Percentiles rank a stretch among this genome's conserved stretches.
phyloP scores from a whole-genome alignment of 2,888 invertebrate species.

The Heteromyza rotundicornis region DNA sequence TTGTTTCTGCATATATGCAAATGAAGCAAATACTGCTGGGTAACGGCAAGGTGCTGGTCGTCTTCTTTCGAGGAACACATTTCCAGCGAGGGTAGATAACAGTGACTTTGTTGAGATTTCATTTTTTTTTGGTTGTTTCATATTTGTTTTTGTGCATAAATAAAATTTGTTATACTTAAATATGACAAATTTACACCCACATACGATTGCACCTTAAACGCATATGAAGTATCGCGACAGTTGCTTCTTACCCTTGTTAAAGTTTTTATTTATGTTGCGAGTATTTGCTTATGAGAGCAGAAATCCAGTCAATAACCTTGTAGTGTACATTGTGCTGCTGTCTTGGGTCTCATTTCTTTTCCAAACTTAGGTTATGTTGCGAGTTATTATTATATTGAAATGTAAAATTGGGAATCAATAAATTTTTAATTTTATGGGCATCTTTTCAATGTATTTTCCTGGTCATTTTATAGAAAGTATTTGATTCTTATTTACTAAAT shows the following conservation, averaged over 20 bases:
- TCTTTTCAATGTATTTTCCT: no score
- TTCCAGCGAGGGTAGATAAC: neutral
- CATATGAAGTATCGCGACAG: neutral
- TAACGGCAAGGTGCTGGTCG: slow-evolving; percentile 10
- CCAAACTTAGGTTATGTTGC: no score
- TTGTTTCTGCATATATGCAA: neutral
- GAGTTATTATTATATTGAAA: no score
- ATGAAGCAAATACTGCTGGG: slow-evolving; percentile 4
- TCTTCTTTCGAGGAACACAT: neutral
- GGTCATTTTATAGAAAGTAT: no score
- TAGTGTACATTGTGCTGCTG: neutral
- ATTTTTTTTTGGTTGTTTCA: neutral
- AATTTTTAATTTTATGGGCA: no score
- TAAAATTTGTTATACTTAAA: neutral
- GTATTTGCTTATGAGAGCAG: no score
- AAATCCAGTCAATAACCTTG: slow-evolving; percentile 9
- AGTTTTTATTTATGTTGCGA: neutral
- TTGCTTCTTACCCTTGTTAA: slow-evolving; percentile 1
- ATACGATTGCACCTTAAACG: neutral
- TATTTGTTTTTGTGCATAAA: neutral
- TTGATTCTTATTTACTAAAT: no score
- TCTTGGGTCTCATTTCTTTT: no score
- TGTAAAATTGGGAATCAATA: no score
- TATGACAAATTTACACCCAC: slow-evolving; percentile 1
- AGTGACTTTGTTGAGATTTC: neutral